Percentiles rank a stretch among this genome's conserved stretches.
Conservation (phyloP, 2,888 invertebrate genomes). For the Drosophila ustulata region DNA sequence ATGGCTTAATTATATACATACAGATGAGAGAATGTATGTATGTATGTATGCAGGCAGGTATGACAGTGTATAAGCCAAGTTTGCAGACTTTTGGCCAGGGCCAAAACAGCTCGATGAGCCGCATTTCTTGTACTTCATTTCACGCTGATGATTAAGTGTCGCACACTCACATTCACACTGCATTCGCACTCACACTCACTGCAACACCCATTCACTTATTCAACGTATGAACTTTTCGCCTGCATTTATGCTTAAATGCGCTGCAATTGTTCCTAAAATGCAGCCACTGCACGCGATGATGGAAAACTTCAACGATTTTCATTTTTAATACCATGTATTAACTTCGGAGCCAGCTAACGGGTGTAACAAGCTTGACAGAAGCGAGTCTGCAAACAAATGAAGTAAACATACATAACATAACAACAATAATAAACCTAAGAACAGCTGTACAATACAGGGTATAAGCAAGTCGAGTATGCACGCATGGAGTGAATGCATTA, state of each 20-base stretch:
- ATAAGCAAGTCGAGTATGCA: background rate
- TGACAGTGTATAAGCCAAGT: constrained; percentile 12
- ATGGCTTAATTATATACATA: constrained; percentile 82
- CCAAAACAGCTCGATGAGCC: constrained; percentile 21
- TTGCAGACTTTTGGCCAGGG: constrained; percentile 22
- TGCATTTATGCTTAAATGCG: constrained; percentile 75
- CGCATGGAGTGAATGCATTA: background rate
- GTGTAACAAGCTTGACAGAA: background rate
- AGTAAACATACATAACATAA: too few relatives aligned
- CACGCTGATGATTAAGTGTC: constrained; percentile 79
- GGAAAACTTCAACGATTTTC: constrained; percentile 69
- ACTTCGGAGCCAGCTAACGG: background rate
- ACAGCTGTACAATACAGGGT: background rate
- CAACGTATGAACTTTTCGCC: constrained; percentile 70
- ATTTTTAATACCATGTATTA: constrained; percentile 32
- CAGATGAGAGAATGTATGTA: constrained; percentile 26
- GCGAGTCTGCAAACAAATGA: background rate
- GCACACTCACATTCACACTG: constrained; percentile 40
- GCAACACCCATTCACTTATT: constrained; percentile 46
- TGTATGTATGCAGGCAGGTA: background rate
- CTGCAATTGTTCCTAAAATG: constrained; percentile 76
- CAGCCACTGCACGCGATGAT: constrained; percentile 76
- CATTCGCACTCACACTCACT: constrained; percentile 7
- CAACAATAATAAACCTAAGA: background rate
- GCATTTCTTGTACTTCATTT: constrained; percentile 73